phyloP scores from a whole-genome alignment of 2,113 vertebrate species.

The Gambusia affinis region DNA sequence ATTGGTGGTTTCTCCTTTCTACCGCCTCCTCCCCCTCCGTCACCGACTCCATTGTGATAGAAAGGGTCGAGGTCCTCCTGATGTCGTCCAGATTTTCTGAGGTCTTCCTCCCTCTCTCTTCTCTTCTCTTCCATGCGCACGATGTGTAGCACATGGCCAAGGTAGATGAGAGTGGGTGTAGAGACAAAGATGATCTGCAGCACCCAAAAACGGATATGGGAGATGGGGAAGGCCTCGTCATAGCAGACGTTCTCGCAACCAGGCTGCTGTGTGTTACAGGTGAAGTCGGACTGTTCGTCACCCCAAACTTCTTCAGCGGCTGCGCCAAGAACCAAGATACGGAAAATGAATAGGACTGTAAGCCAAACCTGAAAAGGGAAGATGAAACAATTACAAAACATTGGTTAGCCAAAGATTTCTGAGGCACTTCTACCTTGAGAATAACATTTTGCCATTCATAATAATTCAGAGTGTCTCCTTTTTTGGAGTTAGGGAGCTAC shows the following conservation, averaged over 20 bases:
- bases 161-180: conserved; percentile 92
- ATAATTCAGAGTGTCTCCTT: no score
- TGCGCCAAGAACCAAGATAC: conserved; percentile 91
- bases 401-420: not conserved
- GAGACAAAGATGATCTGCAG: conserved; percentile 97
- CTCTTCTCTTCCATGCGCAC: conserved; percentile 91
- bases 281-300: conserved; percentile 93
- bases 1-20: conserved; percentile 80
- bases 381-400: not conserved
- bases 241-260: conserved; percentile 96
- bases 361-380: conserved; percentile 85
- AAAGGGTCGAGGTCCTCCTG: conserved; percentile 72
- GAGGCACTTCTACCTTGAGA: not conserved
- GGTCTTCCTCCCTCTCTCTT: conserved; percentile 85
- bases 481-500: no score
- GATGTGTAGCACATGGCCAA: conserved; percentile 92
- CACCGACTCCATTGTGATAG: conserved; percentile 54
- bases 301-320: conserved; percentile 94
- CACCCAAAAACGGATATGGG: conserved; percentile 96
- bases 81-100: conserved; percentile 69
- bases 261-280: conserved; percentile 94
- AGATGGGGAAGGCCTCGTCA: conserved; percentile 95
- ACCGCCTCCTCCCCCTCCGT: conserved; percentile 55
- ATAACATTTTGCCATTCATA: no score
- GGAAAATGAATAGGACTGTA: conserved; percentile 95